phyloP scores from a whole-genome alignment of 30 jellyfish, hydroid and myxozoan species.

The Catostylus mosaicus region DNA sequence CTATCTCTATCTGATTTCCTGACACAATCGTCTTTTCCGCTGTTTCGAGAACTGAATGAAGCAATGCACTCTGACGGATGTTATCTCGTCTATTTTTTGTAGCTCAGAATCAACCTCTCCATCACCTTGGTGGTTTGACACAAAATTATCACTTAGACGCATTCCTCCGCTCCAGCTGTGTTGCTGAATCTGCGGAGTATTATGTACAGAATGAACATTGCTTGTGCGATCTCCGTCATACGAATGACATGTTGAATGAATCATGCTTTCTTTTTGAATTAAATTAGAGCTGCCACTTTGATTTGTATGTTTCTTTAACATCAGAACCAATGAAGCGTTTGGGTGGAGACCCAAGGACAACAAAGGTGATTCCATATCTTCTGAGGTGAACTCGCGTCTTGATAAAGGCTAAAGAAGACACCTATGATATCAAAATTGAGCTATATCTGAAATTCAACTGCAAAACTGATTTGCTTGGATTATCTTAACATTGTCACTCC shows the following conservation, averaged over 20 bases:
- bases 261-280: not conserved
- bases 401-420: conserved; percentile 64
- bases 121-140: not conserved
- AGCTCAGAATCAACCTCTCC: not conserved
- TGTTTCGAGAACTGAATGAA: conserved; percentile 22
- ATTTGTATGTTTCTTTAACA: conserved; percentile 7
- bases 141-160: conserved; percentile 7
- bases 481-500: too few species aligned
- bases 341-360: conserved; percentile 50
- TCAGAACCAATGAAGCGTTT: conserved; percentile 56
- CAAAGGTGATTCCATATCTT: conserved; percentile 14
- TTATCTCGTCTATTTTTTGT: conserved; percentile 13
- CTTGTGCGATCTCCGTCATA: conserved; percentile 33
- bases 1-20: not conserved
- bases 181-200: not conserved
- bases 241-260: not conserved
- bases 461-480: too few species aligned
- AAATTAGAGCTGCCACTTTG: conserved; percentile 38
- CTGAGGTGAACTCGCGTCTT: conserved; percentile 37
- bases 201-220: conserved; percentile 45
- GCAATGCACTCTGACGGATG: conserved; percentile 44
- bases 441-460: not conserved
- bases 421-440: too few species aligned
- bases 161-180: conserved; percentile 51
- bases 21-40: not conserved